Evolutionary conservation across 2,113 vertebrate genomes (phyloP), one percentile per base, ranked within the genome.

Genomic region (Gadus chalcogrammus): DNA sequence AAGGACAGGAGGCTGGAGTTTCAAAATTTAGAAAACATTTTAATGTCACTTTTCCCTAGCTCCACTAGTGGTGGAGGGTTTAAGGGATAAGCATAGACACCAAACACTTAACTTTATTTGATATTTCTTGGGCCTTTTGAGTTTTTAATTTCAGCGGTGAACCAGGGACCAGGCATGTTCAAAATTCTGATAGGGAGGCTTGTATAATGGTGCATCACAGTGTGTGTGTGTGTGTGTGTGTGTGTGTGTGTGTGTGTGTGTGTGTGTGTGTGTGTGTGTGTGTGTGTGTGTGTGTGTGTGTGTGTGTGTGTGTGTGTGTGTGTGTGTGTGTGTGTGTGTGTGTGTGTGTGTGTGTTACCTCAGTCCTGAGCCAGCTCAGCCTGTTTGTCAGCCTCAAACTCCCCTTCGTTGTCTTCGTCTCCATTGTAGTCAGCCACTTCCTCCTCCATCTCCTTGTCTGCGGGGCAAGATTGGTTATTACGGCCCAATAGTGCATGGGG

Each of bases 361-460:
- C 74, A 92, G 61, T 71, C 82, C 35, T 84, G 92, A 22, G 89
- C 86, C 3, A 98, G 95, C 24, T 89, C 94, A 5, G 90, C 94
- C 87, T 97, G 94, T 87, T 97, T 98, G 78, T 98, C 95, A 0
- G 88, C 93, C 86, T 99, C 95, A 61, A 93, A 93, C 75, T 97
- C 95, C 0, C 94, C 96, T 79, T 96, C 94, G 12, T 98, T 98
- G 24, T 91, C 93, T 17, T 94, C 91, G 42, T 98, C 94, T 22
- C 93, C 88, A 24, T 92, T 94, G 69, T 98, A 97, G 73, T 95
- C 91, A 0, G 87, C 82, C 31, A 88, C 64, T 71, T 92, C 91
- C 18, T 92, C 85, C 31, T 92, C 88, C 63, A 88, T 84, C 15
- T 86, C 81, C 13, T 83, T 84, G 27, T 91, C 92, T 77, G 31